Conservation (phyloP, 2,113 vertebrate species). For the Prolemur simus region DNA sequence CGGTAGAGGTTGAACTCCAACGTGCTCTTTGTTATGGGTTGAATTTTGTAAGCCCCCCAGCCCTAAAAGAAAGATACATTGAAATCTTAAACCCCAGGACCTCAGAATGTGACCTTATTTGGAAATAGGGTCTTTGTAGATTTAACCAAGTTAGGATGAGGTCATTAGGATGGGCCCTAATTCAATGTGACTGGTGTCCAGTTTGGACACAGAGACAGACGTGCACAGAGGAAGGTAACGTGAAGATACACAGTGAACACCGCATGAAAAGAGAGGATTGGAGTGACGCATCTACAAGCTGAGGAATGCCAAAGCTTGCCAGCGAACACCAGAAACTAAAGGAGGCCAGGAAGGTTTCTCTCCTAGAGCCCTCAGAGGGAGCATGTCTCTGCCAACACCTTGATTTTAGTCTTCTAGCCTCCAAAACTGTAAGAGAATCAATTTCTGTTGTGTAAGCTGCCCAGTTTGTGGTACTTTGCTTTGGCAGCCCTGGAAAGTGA, state of each 20-base stretch:
- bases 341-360: not conserved
- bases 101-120: not conserved
- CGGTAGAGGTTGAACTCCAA: not conserved
- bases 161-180: not conserved
- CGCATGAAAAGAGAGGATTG: fast-evolving
- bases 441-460: not conserved
- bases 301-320: not conserved
- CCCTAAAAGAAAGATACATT: not conserved
- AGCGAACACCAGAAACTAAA: not conserved
- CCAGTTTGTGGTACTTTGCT: not conserved
- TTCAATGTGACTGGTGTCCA: not conserved
- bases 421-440: not conserved
- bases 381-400: fast-evolving
- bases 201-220: not conserved
- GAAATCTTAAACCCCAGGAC: not conserved
- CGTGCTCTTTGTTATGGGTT: not conserved
- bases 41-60: fast-evolving
- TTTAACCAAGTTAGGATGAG: not conserved
- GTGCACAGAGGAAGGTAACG: not conserved
- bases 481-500: not conserved
- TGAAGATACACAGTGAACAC: not conserved
- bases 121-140: not conserved
- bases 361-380: not conserved
- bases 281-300: fast-evolving
- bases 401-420: not conserved